Percentiles rank a stretch among this genome's conserved stretches.
phyloP scores from a whole-genome alignment of 1,140 invertebrate genomes.

The Tetranychus cinnabarinus region DNA sequence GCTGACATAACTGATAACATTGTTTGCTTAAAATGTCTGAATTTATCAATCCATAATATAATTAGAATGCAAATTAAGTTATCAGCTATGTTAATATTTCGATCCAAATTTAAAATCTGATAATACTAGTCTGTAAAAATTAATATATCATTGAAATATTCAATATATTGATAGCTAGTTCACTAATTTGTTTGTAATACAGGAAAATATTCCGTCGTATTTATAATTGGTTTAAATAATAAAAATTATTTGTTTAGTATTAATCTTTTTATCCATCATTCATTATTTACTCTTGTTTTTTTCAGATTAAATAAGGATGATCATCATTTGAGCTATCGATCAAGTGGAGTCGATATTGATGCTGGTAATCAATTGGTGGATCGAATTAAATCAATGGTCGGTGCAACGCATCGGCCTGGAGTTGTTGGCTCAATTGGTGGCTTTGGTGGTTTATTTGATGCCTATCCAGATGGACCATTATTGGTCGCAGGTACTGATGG shows the following conservation, averaged over 20 bases:
- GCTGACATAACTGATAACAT: no score
- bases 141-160: no score
- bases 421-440: constrained; percentile 58
- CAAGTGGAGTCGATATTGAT: constrained; percentile 74
- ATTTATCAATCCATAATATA: not conserved
- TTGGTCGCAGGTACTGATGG: constrained; percentile 87
- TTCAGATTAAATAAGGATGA: not conserved
- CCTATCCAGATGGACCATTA: constrained; percentile 46
- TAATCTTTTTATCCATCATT: not conserved
- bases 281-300: not conserved
- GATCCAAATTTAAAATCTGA: no score
- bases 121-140: no score
- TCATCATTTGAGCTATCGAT: constrained; percentile 51
- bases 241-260: no score
- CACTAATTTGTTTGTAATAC: no score
- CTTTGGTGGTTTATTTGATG: constrained; percentile 81
- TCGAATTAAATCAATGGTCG: constrained; percentile 46
- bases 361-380: constrained; percentile 64
- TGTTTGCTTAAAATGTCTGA: not conserved
- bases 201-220: no score
- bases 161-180: no score
- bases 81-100: no score
- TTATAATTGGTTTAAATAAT: no score
- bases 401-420: constrained; percentile 29
- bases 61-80: no score